phyloP scores from a whole-genome alignment of 1,140 invertebrate species.

The Agrilus planipennis region DNA sequence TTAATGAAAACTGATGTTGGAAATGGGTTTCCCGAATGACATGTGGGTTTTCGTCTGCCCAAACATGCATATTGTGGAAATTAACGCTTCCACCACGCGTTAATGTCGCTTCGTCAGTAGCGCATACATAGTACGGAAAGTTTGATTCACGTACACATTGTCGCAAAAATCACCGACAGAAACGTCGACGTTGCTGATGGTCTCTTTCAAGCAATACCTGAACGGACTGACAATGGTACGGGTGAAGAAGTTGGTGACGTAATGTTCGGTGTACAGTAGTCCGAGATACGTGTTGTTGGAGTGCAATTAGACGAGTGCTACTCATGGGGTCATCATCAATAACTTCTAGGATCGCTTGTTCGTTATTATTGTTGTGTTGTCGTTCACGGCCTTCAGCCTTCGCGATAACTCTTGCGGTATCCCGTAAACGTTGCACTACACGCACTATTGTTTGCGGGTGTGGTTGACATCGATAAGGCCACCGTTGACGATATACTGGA shows the following conservation, averaged over 20 bases:
- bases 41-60: constrained; percentile 11
- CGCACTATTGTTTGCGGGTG: no score
- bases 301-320: background rate
- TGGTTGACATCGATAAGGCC: no score
- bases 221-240: constrained; percentile 11
- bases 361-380: no score
- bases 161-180: constrained; percentile 3
- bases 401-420: no score
- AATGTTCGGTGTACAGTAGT: background rate
- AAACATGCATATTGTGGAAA: constrained; percentile 12
- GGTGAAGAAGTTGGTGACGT: background rate
- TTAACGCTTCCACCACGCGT: constrained; percentile 28
- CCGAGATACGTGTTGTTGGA: background rate
- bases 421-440: no score
- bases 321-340: background rate
- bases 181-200: constrained; percentile 22
- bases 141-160: constrained; percentile 13
- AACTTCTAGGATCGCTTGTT: no score
- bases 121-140: constrained; percentile 22
- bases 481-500: no score
- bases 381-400: no score
- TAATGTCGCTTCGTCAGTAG: constrained; percentile 30
- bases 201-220: constrained; percentile 10
- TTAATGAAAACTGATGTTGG: constrained; percentile 12
- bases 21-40: constrained; percentile 1